Conservation (phyloP, 2,888 invertebrate species). For the Dermolepida albohirtum region DNA sequence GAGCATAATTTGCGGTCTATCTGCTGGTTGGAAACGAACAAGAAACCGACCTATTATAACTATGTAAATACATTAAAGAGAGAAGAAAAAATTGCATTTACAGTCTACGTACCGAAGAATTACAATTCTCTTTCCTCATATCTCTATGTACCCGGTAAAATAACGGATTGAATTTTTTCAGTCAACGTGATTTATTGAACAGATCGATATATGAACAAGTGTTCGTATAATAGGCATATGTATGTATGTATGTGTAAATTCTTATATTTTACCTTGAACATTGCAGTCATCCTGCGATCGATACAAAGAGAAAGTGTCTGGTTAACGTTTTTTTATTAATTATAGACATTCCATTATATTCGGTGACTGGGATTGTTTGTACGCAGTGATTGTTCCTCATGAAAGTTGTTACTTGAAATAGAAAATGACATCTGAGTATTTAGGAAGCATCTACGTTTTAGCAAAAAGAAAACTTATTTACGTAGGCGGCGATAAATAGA, state of each 20-base stretch:
- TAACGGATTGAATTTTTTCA: too few species aligned
- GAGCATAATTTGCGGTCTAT: slow-evolving; percentile 8
- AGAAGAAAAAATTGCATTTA: background rate
- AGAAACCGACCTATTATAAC: too few species aligned
- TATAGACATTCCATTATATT: too few species aligned
- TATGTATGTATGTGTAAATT: slow-evolving; percentile 3
- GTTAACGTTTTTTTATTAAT: background rate
- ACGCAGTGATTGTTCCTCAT: too few species aligned
- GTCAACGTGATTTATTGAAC: too few species aligned
- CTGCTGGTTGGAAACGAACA: background rate
- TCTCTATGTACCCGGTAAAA: too few species aligned
- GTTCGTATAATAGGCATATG: background rate
- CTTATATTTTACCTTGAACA: slow-evolving; percentile 22
- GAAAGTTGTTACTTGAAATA: too few species aligned
- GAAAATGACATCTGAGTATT: background rate
- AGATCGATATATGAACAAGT: slow-evolving; percentile 13
- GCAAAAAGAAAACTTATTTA: slow-evolving; percentile 2
- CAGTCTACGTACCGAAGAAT: background rate
- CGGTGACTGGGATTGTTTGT: too few species aligned
- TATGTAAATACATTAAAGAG: too few species aligned
- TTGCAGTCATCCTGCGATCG: slow-evolving; percentile 19
- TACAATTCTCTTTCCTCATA: too few species aligned
- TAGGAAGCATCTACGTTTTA: background rate
- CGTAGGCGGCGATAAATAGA: slow-evolving; percentile 10
- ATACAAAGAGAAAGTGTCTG: slow-evolving; percentile 16